Evolutionary conservation across 2,888 invertebrate species (phyloP).

Genomic region (Stenchaetothrips biformis): DNA sequence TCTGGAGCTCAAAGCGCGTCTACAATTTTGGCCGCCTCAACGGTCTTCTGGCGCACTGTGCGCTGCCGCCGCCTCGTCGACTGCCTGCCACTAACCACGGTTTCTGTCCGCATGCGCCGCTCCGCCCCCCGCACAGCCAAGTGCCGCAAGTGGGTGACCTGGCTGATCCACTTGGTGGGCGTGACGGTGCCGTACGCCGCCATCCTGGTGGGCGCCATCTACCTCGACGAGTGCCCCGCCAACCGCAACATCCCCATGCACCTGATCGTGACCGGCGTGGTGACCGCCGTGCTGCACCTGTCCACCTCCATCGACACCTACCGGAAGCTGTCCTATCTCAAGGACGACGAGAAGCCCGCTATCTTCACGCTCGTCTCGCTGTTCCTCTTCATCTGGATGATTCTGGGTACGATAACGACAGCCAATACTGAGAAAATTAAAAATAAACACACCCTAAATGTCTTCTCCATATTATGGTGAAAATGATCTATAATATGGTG

Average conservation of each 20-base stretch:
- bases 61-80: too few species aligned
- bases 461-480: too few species aligned
- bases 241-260: slow-evolving; percentile 3
- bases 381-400: slow-evolving; percentile 8
- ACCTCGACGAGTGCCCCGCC: slow-evolving; percentile 3
- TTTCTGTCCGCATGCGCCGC: too few species aligned
- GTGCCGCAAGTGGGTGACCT: not conserved
- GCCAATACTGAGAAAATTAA: too few species aligned
- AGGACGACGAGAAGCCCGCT: not conserved
- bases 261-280: slow-evolving; percentile 8
- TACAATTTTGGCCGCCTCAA: too few species aligned
- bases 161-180: not conserved
- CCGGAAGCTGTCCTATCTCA: not conserved
- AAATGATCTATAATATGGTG: too few species aligned
- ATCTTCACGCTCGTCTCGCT: not conserved
- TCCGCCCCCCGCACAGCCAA: too few species aligned
- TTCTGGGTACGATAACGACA: not conserved
- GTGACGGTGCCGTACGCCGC: not conserved
- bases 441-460: too few species aligned
- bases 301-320: slow-evolving; percentile 1
- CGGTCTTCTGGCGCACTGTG: too few species aligned
- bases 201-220: slow-evolving; percentile 19
- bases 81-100: too few species aligned
- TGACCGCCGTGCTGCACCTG: not conserved
- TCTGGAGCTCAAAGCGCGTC: too few species aligned